Base-by-base conservation (phyloP, 2,888 invertebrate genomes). In the Acleris cristana region DNA sequence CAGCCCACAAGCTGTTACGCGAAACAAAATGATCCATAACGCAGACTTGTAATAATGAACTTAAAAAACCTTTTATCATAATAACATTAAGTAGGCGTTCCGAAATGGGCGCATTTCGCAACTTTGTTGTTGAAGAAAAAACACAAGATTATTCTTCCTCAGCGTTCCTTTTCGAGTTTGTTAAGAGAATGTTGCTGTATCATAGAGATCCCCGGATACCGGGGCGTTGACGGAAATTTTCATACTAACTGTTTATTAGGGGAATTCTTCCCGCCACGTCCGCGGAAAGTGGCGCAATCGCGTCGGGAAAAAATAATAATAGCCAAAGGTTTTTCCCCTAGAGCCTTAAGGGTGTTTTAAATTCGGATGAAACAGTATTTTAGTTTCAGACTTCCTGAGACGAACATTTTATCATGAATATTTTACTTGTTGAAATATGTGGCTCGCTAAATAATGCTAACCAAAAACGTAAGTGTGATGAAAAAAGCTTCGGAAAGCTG, bases 191-290 rank as follows among this genome's bases (percentile, higher is more conserved):
- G 18, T 58, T 26, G 58, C n/a, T 58, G 26, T 71, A 72, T 72
- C 73, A 79, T 78, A 71, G 77, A 63, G 71, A 78, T 73, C 72
- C 76, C 71, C 71, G 69, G 70, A 71, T 71, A 72, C 45, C 57
- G 70, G 65, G 69, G 74, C 76, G 76, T 74, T 76, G 72, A 76
- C 74, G 76, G 73, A 74, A 79, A 77, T 77, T 72, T 78, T 75
- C 74, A 76, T 75, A 74, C 76, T 73, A 69, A 76, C 82, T 79
- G 83, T 84, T 82, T 85, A 87, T 83, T 81, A 84, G 80, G 79
- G 73, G 79, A 82, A 84, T 83, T 80, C 73, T 73, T 73, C 70
- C 72, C 70, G 72, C 75, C 64, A 72, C 71, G 74, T 71, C 69
- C 71, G 73, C 72, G 73, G 76, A 80, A 84, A 84, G 79, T 80